Base-by-base conservation (phyloP, 2,888 invertebrate genomes). In the Tetanocera ferruginea region DNA sequence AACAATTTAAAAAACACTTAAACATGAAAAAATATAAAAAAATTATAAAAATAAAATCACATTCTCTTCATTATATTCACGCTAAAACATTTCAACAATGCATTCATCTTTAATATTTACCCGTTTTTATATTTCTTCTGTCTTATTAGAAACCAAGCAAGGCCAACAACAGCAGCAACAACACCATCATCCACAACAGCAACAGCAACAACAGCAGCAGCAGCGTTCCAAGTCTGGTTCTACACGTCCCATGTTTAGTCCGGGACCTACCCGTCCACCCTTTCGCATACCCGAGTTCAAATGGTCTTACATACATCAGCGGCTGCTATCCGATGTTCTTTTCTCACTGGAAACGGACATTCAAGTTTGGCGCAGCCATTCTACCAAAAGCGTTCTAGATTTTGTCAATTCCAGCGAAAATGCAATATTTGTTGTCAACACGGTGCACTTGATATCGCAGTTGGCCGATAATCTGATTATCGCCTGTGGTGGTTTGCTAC, bases 201-300 rank as follows among this genome's bases (percentile, higher is more conserved):
- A 79, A n/a, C 79, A 79, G 3, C 71, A 75, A 9, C 83, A 79
- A 8, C 80, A 76, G 8, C 79, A 85, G 6, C 86, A 84, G 52
- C 88, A 85, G 34, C 87, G 88, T n/a, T 82, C 93, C 49, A 91
- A 95, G 90, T 91, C 92, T 72, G 91, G 92, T 82, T 94, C 94
- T 85, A 93, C 93, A 23, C 93, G 97, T 76, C 96, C 97, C 75
- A 97, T 97, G 95, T 97, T 97, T 90, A 97, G 96, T 85, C 96
- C 97, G 78, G 96, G 97, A 5, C 96, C 97, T 52, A 96, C 97
- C 76, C 93, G 97, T 84, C 98, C 97, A 28, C 98, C 99, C 3
- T 99, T 99, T 91, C 93, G 99, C 83, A 99, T 99, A 89, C 99
- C 99, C 31, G 99, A 99, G 91, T 99, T 99, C 91, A 96, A 98